phyloP scores from a whole-genome alignment of 2,888 invertebrate species.

The Hyles lineata region DNA sequence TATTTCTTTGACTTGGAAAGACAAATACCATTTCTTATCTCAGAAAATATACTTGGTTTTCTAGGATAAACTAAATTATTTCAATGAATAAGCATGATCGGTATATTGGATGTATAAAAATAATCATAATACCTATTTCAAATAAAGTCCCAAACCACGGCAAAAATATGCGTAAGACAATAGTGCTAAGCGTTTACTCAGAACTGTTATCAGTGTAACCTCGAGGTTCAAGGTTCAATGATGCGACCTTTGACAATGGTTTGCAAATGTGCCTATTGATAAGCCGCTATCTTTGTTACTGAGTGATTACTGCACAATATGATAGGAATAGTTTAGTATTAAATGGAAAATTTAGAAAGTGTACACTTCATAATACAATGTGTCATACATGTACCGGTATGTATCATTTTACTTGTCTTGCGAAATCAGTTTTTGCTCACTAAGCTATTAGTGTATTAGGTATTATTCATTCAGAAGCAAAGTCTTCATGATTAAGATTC shows the following conservation, averaged over 20 bases:
- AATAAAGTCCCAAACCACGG: background rate
- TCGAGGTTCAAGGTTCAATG: conserved; percentile 14
- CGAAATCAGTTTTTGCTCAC: no score
- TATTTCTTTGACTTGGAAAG: no score
- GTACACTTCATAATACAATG: no score
- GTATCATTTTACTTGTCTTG: no score
- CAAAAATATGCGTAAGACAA: background rate
- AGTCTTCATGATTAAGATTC: no score
- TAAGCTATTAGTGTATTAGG: no score
- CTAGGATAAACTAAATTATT: no score
- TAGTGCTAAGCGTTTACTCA: background rate
- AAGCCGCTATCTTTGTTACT: background rate
- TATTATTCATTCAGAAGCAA: no score
- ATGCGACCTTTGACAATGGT: conserved; percentile 28
- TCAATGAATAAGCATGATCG: background rate
- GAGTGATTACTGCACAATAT: background rate
- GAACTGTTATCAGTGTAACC: background rate
- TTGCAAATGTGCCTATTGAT: conserved; percentile 7
- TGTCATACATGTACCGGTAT: no score
- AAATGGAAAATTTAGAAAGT: background rate
- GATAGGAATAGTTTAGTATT: background rate
- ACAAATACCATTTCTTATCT: no score
- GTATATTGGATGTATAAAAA: background rate
- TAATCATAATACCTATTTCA: background rate
- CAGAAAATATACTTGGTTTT: no score